Evolutionary conservation across 2,113 vertebrate species (phyloP).

Genomic region (Tupaia chinensis): DNA sequence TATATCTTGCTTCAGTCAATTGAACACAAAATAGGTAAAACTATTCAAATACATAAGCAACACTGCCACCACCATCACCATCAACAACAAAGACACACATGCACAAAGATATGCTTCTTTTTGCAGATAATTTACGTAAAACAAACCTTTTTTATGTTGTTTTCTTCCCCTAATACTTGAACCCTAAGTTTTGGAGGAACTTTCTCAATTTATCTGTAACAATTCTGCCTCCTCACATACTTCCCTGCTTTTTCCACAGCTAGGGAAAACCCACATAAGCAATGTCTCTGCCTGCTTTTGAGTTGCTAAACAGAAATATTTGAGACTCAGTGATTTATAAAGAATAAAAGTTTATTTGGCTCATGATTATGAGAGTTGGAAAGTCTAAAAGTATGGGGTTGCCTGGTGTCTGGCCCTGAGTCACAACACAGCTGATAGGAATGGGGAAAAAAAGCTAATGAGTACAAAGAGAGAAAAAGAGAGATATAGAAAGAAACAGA

Average conservation of each 20-base stretch:
- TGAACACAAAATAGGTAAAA: background rate
- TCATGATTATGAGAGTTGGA: no score
- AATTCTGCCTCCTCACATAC: background rate
- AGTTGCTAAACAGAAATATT: no score
- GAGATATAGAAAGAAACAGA: no score
- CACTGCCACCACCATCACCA: background rate
- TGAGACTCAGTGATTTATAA: no score
- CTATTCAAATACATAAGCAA: background rate
- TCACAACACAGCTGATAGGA: no score
- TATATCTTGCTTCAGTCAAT: background rate
- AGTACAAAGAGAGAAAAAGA: no score
- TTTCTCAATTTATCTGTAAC: background rate
- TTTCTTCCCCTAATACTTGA: background rate
- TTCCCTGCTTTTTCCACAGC: background rate
- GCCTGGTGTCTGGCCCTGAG: no score
- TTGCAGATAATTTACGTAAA: background rate
- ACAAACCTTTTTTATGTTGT: background rate
- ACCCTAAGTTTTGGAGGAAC: background rate
- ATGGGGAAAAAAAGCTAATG: no score
- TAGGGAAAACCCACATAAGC: background rate
- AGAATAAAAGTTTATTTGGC: no score
- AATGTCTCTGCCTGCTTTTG: no score
- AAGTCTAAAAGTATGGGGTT: no score
- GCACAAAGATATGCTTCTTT: background rate
- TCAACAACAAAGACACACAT: background rate